Base-by-base conservation (phyloP, 1,140 invertebrate genomes). In the Steinernema feltiae region DNA sequence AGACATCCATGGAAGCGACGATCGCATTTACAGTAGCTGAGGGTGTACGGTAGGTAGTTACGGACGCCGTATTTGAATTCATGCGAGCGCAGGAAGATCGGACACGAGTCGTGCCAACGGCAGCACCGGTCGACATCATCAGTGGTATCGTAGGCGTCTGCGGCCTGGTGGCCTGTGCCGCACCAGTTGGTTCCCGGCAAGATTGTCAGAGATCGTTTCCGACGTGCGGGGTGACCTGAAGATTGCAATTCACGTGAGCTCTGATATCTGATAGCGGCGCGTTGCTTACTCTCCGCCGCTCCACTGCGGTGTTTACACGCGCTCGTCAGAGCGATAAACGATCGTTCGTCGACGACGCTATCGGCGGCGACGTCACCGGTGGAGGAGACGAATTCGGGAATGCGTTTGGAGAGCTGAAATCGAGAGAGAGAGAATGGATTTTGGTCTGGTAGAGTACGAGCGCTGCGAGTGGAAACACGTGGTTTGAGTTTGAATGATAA, bases 1-100 rank as follows among this genome's bases (percentile, higher is more conserved):
- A 97, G 88, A 84, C 94, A 97, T 0, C 93, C 91, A 71, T 94
- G 91, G 86, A 97, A 96, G 82, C 94, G 95, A 89, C 24, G 91
- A 86, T 95, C 93, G 85, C 93, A 95, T 76, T 91, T 88, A 87
- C 93, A 94, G 85, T 94, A 92, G 90, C 92, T 93, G 30, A 94
- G 88, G 0, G 92, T 94, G 81, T 92, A 92, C 48, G 93, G 89
- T 31, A 92, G 88, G 90, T 91, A 93, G 86, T 95, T 94, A 88
- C 92, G 92, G 18, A 92, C 85, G 24, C 92, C 91, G 82, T 91
- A 94, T 82, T 92, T 92, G 75, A 90, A 90, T 82, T 91, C 90
- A 84, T 93, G 90, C 0, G 90, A 90, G 1, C 90, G 90, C 74
- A 94, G 93, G 89, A 90, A 92, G 87, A 91, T 91, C 0, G 92